phyloP scores from a whole-genome alignment of 2,113 vertebrate genomes.

The Podilymbus podiceps region DNA sequence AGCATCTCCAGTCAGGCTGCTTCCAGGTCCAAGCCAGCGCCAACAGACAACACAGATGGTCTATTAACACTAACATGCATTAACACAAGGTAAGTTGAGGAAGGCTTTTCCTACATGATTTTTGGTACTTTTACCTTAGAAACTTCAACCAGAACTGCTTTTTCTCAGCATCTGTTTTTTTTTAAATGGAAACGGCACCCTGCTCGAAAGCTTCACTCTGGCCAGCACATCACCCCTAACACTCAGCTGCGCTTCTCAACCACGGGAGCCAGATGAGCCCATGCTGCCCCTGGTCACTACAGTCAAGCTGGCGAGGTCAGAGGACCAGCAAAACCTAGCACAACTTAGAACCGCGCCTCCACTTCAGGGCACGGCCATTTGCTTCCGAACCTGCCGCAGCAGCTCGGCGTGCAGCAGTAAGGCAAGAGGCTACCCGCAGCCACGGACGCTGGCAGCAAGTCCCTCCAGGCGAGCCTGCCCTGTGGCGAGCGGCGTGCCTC shows the following conservation, averaged over 20 bases:
- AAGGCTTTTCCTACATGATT: background rate
- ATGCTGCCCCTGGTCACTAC: fast-evolving
- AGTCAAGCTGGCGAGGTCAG: background rate
- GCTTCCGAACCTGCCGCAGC: background rate
- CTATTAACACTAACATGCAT: background rate
- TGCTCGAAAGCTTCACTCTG: fast-evolving
- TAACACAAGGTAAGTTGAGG: background rate
- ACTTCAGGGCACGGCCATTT: background rate
- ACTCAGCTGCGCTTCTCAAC: fast-evolving
- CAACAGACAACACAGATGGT: background rate
- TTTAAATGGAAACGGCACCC: background rate
- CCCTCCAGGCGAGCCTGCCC: no score
- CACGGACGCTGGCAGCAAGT: no score
- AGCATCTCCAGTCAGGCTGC: background rate
- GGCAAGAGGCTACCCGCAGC: fast-evolving
- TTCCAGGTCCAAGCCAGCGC: background rate
- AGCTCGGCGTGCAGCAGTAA: fast-evolving
- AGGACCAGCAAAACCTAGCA: background rate
- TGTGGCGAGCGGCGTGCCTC: fast-evolving
- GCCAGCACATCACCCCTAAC: background rate
- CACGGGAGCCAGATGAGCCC: fast-evolving
- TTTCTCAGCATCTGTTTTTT: background rate
- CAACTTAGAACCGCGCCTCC: fast-evolving
- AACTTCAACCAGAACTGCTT: fast-evolving
- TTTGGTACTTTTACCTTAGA: background rate